Percentiles rank a stretch among this genome's conserved stretches.
These are phyloP conservation scores for Martes martes DNA, from an alignment of 2,113 vertebrate species.

Conservation along the genomic window DNA sequence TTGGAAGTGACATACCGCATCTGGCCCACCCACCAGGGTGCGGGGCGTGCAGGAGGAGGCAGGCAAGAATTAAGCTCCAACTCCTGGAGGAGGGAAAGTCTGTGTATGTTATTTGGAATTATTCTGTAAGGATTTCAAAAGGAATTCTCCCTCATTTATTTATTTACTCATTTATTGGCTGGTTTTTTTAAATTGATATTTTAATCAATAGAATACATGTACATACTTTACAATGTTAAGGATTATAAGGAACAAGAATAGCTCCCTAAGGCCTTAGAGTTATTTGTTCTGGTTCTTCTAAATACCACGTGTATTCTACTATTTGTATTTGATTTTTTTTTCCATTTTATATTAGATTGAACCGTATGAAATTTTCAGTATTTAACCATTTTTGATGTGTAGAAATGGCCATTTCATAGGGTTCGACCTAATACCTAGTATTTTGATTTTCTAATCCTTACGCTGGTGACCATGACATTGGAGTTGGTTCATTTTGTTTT, in stretches of 20 bases:
- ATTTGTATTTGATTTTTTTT: neutral
- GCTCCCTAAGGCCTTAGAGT: neutral
- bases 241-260: constrained; percentile 21
- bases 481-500: neutral
- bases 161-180: neutral
- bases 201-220: neutral
- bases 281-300: neutral
- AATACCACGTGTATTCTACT: neutral
- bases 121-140: neutral
- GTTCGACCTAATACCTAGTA: neutral
- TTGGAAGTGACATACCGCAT: neutral
- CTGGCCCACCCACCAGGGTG: neutral
- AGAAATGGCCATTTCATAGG: neutral
- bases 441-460: neutral
- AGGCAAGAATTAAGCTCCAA: neutral
- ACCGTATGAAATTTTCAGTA: neutral
- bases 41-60: neutral
- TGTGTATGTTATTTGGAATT: neutral
- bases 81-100: neutral
- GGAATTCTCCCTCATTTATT: neutral
- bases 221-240: constrained; percentile 17
- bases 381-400: constrained; percentile 8
- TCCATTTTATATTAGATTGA: neutral
- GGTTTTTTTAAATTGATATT: constrained; percentile 18
- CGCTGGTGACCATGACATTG: neutral